These are phyloP conservation scores for Cryptomyrus ogoouensis DNA, from an alignment of 2,113 vertebrate species.

Conservation along the genomic window DNA sequence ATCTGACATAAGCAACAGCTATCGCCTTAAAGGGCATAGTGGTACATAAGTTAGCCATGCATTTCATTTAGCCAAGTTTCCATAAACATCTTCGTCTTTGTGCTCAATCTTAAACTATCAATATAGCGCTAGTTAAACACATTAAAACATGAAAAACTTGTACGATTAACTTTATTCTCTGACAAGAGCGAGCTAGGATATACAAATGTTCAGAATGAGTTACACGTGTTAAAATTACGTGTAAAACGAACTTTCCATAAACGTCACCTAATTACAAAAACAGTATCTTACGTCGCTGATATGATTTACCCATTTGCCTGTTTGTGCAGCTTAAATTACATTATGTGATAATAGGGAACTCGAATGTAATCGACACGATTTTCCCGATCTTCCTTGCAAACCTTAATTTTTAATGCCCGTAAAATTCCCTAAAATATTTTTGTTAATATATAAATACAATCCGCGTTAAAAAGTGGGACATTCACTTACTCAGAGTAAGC, in stretches of 20 bases:
- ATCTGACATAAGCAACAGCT: neutral
- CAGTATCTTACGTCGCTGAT: neutral
- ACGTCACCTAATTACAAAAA: neutral
- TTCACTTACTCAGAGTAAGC: neutral
- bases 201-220: neutral
- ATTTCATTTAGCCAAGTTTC: neutral
- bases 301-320: neutral
- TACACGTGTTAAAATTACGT: neutral
- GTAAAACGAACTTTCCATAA: neutral
- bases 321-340: neutral
- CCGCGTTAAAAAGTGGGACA: neutral
- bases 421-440: neutral
- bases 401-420: neutral
- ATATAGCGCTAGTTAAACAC: neutral
- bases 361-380: neutral
- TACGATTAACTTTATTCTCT: neutral
- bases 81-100: neutral
- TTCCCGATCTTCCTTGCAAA: neutral
- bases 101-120: neutral
- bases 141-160: neutral
- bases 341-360: neutral
- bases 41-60: neutral
- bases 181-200: neutral
- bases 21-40: neutral
- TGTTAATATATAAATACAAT: neutral